These are phyloP conservation scores for Actinernus sp. DNA, from an alignment of 92 coral and sea anemone species.

Conservation along the genomic window DNA sequence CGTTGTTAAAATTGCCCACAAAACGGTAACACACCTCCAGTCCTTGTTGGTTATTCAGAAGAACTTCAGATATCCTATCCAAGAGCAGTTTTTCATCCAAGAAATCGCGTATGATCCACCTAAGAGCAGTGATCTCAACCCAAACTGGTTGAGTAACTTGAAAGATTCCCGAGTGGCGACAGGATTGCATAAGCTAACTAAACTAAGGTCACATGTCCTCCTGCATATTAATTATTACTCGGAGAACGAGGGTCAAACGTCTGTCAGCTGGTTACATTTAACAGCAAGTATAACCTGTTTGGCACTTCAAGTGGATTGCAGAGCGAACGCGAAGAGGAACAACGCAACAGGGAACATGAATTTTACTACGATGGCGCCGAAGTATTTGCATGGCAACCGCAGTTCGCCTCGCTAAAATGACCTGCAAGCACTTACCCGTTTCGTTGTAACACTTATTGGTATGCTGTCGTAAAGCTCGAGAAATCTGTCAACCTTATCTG, in stretches of 20 bases:
- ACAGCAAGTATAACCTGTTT: not conserved
- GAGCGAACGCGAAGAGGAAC: not conserved
- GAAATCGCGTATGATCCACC: too few species aligned
- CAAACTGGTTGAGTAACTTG: too few species aligned
- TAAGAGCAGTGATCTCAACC: too few species aligned
- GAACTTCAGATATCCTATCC: too few species aligned
- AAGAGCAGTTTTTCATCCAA: too few species aligned
- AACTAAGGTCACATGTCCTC: constrained; percentile 39
- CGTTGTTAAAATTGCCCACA: too few species aligned
- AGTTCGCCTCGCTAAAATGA: not conserved
- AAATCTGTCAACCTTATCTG: constrained; percentile 90
- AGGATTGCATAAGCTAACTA: constrained; percentile 32
- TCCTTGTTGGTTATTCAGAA: too few species aligned
- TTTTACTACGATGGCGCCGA: constrained; percentile 7
- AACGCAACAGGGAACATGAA: not conserved
- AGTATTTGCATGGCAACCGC: constrained; percentile 74
- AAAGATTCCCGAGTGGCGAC: too few species aligned
- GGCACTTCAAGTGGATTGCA: not conserved
- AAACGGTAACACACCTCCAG: too few species aligned
- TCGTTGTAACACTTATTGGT: constrained; percentile 66
- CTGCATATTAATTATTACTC: constrained; percentile 33
- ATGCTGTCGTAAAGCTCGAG: constrained; percentile 95
- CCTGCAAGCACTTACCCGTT: constrained; percentile 63
- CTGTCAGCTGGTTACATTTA: constrained; percentile 21
- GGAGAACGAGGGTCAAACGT: not conserved